phyloP scores from a whole-genome alignment of 2,888 invertebrate genomes.

The Hemistola chrysoprasaria region DNA sequence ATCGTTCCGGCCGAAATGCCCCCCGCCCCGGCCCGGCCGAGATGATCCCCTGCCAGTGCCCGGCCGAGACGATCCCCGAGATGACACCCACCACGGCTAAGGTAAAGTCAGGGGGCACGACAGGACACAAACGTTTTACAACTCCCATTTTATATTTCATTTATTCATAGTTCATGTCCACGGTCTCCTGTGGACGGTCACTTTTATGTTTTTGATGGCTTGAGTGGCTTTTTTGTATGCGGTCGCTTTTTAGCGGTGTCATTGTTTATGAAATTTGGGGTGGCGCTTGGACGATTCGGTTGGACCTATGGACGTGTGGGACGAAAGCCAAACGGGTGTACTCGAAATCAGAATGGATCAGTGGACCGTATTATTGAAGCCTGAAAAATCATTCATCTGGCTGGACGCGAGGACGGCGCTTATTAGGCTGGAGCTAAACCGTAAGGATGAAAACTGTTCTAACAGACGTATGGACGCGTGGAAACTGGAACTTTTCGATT shows the following conservation, averaged over 20 bases:
- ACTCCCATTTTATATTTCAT: constrained; percentile 63
- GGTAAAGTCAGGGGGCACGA: constrained; percentile 75
- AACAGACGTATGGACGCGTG: too few relatives aligned
- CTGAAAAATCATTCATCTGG: too few relatives aligned
- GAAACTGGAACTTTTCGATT: too few relatives aligned
- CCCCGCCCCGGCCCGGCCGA: constrained; percentile 34
- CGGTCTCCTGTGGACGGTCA: constrained; percentile 31
- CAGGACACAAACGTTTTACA: constrained; percentile 70
- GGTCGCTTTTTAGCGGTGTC: constrained; percentile 54
- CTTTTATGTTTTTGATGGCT: constrained; percentile 31
- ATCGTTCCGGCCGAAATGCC: constrained; percentile 43
- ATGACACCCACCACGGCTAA: constrained; percentile 45
- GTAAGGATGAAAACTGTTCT: too few relatives aligned
- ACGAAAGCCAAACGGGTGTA: neutral
- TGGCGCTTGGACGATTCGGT: neutral
- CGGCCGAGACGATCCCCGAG: too few relatives aligned
- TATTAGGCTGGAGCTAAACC: too few relatives aligned
- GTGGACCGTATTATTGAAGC: too few relatives aligned
- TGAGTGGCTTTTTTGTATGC: constrained; percentile 53
- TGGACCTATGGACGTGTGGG: neutral
- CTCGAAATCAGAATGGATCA: too few relatives aligned
- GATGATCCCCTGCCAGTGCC: constrained; percentile 33
- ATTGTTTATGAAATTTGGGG: constrained; percentile 48
- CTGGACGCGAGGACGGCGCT: too few relatives aligned
- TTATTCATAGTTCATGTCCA: constrained; percentile 47